A percentile compares a stretch with the other conserved stretches of the same genome.
Evolutionary conservation across 2,113 vertebrate species (phyloP).

Genomic region (Sigmodon hispidus): DNA sequence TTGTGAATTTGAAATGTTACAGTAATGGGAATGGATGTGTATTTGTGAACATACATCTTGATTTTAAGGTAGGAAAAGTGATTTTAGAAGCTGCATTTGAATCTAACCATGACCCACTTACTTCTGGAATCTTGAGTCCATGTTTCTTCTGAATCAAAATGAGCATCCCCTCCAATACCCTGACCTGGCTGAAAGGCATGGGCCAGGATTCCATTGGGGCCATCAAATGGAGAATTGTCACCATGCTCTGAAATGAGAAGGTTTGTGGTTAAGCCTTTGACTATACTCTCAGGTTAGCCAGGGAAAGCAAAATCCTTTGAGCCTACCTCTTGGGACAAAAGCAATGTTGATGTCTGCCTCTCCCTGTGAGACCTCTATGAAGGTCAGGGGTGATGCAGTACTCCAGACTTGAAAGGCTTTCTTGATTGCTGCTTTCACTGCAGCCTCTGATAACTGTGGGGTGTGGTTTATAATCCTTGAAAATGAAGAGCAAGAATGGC

Average conservation of each 20-base stretch:
- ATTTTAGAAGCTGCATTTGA: neutral
- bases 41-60: neutral
- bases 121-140: slow-evolving; percentile 88
- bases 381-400: slow-evolving; percentile 87
- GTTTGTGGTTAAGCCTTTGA: neutral
- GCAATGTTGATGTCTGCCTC: slow-evolving; percentile 93
- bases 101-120: slow-evolving; percentile 65
- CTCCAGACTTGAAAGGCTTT: slow-evolving; percentile 92
- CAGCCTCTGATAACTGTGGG: slow-evolving; percentile 83
- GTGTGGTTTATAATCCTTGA: slow-evolving; percentile 92
- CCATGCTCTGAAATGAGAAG: slow-evolving; percentile 86
- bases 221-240: slow-evolving; percentile 95
- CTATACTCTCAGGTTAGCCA: neutral
- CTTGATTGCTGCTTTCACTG: slow-evolving; percentile 86
- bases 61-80: neutral
- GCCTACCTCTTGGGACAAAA: slow-evolving; percentile 87
- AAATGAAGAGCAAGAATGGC: slow-evolving; percentile 28
- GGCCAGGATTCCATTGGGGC: slow-evolving; percentile 91
- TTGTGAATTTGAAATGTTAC: slow-evolving; percentile 8
- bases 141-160: slow-evolving; percentile 92
- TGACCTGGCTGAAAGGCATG: slow-evolving; percentile 94
- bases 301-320: accelerated
- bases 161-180: slow-evolving; percentile 91
- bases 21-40: neutral
- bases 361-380: slow-evolving; percentile 83